These are phyloP conservation scores for Metopia argyrocephala DNA, from an alignment of 2,888 invertebrate genomes.

Conservation along the genomic window DNA sequence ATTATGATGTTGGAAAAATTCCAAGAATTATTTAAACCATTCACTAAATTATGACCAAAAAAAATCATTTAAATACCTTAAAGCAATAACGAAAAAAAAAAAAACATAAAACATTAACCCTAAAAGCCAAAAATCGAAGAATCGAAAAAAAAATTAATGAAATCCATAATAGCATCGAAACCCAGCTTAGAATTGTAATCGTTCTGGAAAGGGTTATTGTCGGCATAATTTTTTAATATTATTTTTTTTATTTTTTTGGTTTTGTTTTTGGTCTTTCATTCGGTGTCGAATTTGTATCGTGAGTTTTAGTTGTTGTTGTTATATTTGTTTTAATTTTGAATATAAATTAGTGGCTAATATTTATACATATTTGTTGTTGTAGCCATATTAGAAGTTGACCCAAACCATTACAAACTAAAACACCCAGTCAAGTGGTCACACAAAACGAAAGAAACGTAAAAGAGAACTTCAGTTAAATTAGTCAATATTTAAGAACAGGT, in stretches of 20 bases:
- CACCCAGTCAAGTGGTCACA: not conserved
- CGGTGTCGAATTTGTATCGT: not conserved
- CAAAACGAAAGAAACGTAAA: not conserved
- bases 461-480: not conserved
- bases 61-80: not conserved
- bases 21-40: slow-evolving; percentile 47
- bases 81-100: not conserved
- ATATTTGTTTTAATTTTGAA: slow-evolving; percentile 19
- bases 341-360: slow-evolving; percentile 11
- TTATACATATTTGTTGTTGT: not conserved
- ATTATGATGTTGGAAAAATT: slow-evolving; percentile 19
- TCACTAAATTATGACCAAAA: slow-evolving; percentile 41
- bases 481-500: slow-evolving; percentile 39
- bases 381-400: slow-evolving; percentile 1
- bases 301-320: not conserved
- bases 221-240: slow-evolving; percentile 39
- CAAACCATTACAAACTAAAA: not conserved
- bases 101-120: not conserved
- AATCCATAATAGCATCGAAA: slow-evolving; percentile 2
- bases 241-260: slow-evolving; percentile 22
- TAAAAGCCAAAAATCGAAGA: not conserved
- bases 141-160: not conserved
- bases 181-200: too few relatives aligned
- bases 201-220: slow-evolving; percentile 33
- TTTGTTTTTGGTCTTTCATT: not conserved